phyloP scores from a whole-genome alignment of 2,797 vertebrate genomes.

The Macrochelys suwanniensis region DNA sequence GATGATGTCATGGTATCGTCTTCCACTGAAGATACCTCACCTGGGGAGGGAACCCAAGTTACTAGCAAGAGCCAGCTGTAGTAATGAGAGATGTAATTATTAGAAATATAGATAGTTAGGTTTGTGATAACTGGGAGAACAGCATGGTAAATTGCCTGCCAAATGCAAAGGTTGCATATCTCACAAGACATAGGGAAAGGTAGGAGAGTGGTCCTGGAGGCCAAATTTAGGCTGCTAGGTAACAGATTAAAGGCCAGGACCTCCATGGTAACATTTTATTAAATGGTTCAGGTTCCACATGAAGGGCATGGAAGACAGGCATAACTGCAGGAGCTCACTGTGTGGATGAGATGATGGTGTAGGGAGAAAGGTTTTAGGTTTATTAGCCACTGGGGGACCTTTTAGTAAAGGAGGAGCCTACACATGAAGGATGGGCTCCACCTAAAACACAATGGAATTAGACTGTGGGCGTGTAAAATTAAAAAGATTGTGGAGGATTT shows the following conservation, averaged over 20 bases:
- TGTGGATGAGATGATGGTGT: not conserved
- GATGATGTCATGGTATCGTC: not conserved
- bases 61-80: not conserved
- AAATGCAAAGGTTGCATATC: not conserved
- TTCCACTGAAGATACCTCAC: not conserved
- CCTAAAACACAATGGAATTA: not conserved
- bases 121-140: not conserved
- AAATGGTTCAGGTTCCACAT: not conserved
- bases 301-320: not conserved
- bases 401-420: not conserved
- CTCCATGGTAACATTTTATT: not conserved
- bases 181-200: not conserved
- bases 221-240: not conserved
- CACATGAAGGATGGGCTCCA: not conserved
- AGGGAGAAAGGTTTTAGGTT: not conserved
- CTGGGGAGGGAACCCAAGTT: not conserved
- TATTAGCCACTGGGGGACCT: not conserved
- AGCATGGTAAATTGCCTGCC: not conserved
- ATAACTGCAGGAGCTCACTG: not conserved
- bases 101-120: not conserved
- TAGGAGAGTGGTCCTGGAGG: not conserved
- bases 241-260: not conserved
- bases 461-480: too few species aligned
- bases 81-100: not conserved
- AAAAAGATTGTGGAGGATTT: too few species aligned